A percentile compares a stretch with the other conserved stretches of the same genome.
These are phyloP conservation scores for Macropus fuliginosus DNA, from an alignment of 2,797 vertebrate genomes.

Conservation along the genomic window DNA sequence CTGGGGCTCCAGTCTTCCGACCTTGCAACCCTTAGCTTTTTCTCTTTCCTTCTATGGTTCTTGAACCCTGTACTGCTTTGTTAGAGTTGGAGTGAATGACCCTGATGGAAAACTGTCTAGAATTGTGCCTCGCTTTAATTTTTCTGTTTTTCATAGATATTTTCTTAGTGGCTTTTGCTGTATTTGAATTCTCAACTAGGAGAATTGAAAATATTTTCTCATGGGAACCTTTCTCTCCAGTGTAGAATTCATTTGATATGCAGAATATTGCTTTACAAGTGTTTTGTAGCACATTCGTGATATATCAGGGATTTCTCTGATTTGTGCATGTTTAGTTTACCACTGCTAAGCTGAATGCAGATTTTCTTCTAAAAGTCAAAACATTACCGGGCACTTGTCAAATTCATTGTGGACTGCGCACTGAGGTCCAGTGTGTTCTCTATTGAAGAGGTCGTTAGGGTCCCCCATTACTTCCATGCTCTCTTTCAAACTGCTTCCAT, in stretches of 20 bases:
- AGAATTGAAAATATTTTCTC: neutral
- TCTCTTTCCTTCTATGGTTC: neutral
- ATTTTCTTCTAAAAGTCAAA: neutral
- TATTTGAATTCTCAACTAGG: neutral
- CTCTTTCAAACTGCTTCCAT: neutral
- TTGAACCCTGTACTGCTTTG: conserved; percentile 8
- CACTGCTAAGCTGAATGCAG: neutral
- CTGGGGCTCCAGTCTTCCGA: neutral
- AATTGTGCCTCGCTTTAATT: conserved; percentile 9
- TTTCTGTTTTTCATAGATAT: neutral
- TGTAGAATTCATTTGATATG: neutral
- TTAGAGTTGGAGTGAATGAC: neutral
- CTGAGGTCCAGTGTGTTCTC: neutral
- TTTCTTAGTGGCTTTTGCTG: neutral
- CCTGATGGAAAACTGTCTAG: neutral
- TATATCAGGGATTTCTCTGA: neutral
- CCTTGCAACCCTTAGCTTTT: neutral
- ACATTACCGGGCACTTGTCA: neutral
- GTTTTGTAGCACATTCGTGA: neutral
- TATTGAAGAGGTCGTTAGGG: no score
- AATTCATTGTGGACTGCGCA: neutral
- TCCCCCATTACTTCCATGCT: neutral
- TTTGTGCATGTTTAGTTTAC: neutral
- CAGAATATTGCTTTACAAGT: neutral
- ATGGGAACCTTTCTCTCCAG: neutral